These are phyloP conservation scores for Megalops cyprinoides DNA, from an alignment of 2,797 vertebrate species.

Conservation along the genomic window DNA sequence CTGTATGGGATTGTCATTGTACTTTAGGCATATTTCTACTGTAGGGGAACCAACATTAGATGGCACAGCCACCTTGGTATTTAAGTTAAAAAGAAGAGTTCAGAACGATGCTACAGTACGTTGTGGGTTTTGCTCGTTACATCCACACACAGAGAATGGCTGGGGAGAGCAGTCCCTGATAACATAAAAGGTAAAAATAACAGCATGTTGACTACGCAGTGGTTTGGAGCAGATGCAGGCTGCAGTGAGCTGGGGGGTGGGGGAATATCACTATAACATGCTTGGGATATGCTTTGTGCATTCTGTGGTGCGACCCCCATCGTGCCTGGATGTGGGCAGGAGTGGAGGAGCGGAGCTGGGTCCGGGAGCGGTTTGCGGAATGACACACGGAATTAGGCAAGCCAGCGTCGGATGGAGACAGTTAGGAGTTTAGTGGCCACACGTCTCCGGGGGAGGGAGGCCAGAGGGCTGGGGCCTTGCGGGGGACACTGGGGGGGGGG, in stretches of 20 bases:
- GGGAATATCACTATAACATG: no score
- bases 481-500: neutral
- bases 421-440: neutral
- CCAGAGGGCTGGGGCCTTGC: neutral
- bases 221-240: neutral
- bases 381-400: conserved; percentile 19
- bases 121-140: neutral
- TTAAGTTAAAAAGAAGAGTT: neutral
- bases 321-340: conserved; percentile 18
- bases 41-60: neutral
- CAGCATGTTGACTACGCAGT: no score
- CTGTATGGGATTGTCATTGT: neutral
- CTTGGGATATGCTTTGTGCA: conserved; percentile 5
- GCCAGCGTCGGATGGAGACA: neutral
- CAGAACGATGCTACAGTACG: neutral
- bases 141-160: neutral
- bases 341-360: neutral
- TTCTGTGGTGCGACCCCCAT: conserved; percentile 4
- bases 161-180: neutral
- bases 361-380: conserved; percentile 18
- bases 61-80: neutral
- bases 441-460: neutral
- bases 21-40: no score
- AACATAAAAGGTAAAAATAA: conserved; percentile 1
- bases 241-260: neutral